These are phyloP conservation scores for Mimas tiliae DNA, from an alignment of 2,888 invertebrate genomes.

Conservation along the genomic window DNA sequence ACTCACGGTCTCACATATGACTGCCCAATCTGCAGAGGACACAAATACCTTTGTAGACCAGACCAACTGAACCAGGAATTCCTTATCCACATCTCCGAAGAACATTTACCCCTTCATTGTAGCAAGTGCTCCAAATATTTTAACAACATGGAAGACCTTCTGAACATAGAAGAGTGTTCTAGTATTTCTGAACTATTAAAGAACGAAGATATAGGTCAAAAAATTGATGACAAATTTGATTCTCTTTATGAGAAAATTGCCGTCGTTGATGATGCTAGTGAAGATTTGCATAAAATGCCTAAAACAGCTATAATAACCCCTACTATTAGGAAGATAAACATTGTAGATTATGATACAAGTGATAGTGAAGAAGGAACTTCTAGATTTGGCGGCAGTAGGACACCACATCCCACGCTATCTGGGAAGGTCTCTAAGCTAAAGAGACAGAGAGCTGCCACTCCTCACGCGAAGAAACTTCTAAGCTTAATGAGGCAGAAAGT, in stretches of 20 bases:
- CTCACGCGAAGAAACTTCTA: conserved; percentile 69
- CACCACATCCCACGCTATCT: conserved; percentile 55
- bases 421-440: conserved; percentile 66
- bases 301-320: conserved; percentile 77
- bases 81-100: conserved; percentile 59
- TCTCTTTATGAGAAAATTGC: conserved; percentile 64
- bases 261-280: conserved; percentile 52
- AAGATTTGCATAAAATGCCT: conserved; percentile 64
- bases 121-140: conserved; percentile 69
- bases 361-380: conserved; percentile 58
- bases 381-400: conserved; percentile 45
- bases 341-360: conserved; percentile 76
- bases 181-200: conserved; percentile 68
- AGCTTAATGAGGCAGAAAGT: conserved; percentile 60
- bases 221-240: conserved; percentile 68
- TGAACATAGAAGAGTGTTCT: conserved; percentile 64
- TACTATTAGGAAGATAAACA: conserved; percentile 60
- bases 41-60: conserved; percentile 63
- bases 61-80: conserved; percentile 60
- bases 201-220: conserved; percentile 7
- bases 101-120: conserved; percentile 73
- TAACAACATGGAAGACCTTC: conserved; percentile 67
- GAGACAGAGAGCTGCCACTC: conserved; percentile 63
- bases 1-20: conserved; percentile 70
- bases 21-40: conserved; percentile 73